These are phyloP conservation scores for Ascaphus truei DNA, from an alignment of 2,113 vertebrate species.

Conservation along the genomic window DNA sequence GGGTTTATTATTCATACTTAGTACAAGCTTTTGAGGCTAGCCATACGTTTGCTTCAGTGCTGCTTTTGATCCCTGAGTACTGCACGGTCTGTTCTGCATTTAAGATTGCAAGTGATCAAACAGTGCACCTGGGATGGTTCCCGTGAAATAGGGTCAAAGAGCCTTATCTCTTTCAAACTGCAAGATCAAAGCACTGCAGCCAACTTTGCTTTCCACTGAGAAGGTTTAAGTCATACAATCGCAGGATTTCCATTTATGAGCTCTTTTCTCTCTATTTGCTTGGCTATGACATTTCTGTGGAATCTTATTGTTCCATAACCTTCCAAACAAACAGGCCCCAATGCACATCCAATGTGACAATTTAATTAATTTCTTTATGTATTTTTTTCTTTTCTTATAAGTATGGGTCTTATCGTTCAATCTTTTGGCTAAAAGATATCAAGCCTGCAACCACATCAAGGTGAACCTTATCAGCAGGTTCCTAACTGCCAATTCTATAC, in stretches of 20 bases:
- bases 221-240: constrained; percentile 13
- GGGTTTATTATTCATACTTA: constrained; percentile 60
- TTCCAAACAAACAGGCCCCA: too few species aligned
- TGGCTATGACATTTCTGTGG: not conserved
- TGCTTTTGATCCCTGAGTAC: constrained; percentile 71
- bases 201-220: constrained; percentile 11
- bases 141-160: constrained; percentile 16
- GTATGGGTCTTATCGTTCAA: too few species aligned
- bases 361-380: too few species aligned
- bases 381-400: too few species aligned
- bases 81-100: constrained; percentile 69
- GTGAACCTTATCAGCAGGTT: too few species aligned
- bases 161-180: constrained; percentile 32
- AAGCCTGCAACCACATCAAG: too few species aligned
- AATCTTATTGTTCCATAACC: not conserved
- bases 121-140: constrained; percentile 30
- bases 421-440: too few species aligned
- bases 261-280: constrained; percentile 1
- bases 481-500: too few species aligned
- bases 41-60: constrained; percentile 48
- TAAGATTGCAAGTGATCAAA: constrained; percentile 59
- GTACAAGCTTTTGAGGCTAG: constrained; percentile 64
- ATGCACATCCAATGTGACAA: too few species aligned
- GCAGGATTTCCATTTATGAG: constrained; percentile 8
- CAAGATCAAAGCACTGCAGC: constrained; percentile 26